These are phyloP conservation scores for Cygnus atratus DNA, from an alignment of 2,113 vertebrate species.

Conservation along the genomic window DNA sequence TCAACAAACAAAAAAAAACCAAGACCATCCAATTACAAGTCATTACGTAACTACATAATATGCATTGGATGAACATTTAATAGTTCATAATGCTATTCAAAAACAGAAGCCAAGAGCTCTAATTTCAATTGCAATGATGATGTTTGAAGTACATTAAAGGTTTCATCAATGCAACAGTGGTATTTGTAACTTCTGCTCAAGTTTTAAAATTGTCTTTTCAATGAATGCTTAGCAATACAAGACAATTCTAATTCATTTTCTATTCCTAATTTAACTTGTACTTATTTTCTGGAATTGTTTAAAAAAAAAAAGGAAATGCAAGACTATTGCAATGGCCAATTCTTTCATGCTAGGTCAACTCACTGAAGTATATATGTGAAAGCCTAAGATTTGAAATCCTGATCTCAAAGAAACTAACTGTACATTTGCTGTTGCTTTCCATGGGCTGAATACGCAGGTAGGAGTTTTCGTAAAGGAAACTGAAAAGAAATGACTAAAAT, in stretches of 20 bases:
- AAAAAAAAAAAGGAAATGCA: background rate
- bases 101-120: background rate
- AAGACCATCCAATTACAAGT: background rate
- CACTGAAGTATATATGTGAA: accelerated
- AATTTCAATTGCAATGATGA: background rate
- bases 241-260: background rate
- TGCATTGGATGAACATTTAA: background rate
- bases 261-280: background rate
- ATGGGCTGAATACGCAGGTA: background rate
- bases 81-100: background rate
- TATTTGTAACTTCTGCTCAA: background rate
- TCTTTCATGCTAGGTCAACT: background rate
- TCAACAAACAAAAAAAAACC: background rate
- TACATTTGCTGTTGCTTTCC: background rate
- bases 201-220: background rate
- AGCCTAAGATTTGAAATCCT: background rate
- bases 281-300: background rate
- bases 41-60: background rate
- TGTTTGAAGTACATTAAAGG: background rate
- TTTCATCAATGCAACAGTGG: background rate
- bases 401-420: background rate
- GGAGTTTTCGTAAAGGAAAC: background rate
- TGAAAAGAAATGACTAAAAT: accelerated
- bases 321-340: background rate
- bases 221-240: background rate